Evolutionary conservation across 2,797 vertebrate species (phyloP).

Genomic region (Halcyon leucocephala): DNA sequence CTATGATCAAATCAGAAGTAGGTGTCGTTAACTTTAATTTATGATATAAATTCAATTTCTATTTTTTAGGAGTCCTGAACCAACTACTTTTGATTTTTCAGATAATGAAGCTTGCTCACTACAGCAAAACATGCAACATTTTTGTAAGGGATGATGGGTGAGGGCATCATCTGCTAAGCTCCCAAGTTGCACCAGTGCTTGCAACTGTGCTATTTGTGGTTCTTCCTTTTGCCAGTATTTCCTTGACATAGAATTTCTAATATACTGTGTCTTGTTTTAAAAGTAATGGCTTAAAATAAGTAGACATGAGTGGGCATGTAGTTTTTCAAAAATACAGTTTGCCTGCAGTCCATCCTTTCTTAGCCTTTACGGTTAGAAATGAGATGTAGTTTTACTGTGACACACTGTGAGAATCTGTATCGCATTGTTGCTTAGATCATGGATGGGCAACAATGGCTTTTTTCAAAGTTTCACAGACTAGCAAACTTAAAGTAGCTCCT

Average conservation of each 20-base stretch:
- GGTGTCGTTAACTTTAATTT: background rate
- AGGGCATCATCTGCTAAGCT: background rate
- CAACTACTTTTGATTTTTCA: background rate
- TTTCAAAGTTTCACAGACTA: conserved; percentile 65
- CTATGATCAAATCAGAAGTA: background rate
- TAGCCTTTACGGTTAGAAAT: background rate
- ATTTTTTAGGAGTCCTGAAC: background rate
- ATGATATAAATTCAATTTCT: background rate
- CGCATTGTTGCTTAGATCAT: conserved; percentile 69
- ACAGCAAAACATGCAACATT: background rate
- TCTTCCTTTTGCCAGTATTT: background rate
- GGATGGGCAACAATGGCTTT: conserved; percentile 62
- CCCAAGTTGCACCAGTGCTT: background rate
- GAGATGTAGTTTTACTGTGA: conserved; percentile 10
- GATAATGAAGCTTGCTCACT: background rate
- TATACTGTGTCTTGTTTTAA: background rate
- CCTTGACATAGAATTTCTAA: background rate
- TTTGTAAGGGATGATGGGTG: background rate
- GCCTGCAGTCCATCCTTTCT: background rate
- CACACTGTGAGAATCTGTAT: conserved; percentile 52
- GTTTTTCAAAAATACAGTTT: background rate
- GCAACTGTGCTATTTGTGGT: background rate
- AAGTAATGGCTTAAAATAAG: background rate
- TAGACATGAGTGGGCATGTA: background rate
- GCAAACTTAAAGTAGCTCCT: conserved; percentile 72